phyloP scores from a whole-genome alignment of 1,140 invertebrate species.

The Xylocopa sonorina region DNA sequence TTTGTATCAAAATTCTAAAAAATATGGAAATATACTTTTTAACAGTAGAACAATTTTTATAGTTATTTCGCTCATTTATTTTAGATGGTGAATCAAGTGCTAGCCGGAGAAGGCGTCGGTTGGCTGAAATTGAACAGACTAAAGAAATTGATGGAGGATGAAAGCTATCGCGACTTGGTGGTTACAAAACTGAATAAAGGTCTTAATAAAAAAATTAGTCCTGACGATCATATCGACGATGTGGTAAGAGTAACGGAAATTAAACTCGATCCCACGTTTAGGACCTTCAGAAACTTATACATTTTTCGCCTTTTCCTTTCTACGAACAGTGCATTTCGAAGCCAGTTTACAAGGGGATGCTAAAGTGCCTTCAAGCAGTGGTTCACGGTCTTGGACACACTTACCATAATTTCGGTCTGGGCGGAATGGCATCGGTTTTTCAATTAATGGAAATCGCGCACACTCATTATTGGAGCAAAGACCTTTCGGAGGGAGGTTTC shows the following conservation, averaged over 20 bases:
- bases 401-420: constrained; percentile 95
- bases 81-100: constrained; percentile 93
- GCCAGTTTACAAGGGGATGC: constrained; percentile 97
- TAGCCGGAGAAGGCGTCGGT: constrained; percentile 97
- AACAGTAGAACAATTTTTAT: too few relatives aligned
- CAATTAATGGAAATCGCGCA: constrained; percentile 98
- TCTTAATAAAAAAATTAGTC: constrained; percentile 95
- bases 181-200: constrained; percentile 97
- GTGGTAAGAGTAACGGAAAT: constrained; percentile 87
- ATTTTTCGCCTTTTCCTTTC: too few relatives aligned
- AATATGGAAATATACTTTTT: too few relatives aligned
- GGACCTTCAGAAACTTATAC: not conserved
- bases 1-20: not conserved
- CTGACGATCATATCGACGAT: constrained; percentile 98
- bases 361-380: constrained; percentile 94
- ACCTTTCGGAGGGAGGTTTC: constrained; percentile 85
- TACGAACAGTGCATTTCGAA: constrained; percentile 89
- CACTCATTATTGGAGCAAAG: constrained; percentile 98
- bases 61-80: not conserved
- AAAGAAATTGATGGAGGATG: constrained; percentile 99
- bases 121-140: constrained; percentile 97
- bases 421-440: constrained; percentile 98
- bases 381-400: constrained; percentile 95
- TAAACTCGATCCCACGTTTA: too few relatives aligned
- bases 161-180: constrained; percentile 98